phyloP scores from a whole-genome alignment of 2,113 vertebrate genomes.

The Hemichromis elongatus region DNA sequence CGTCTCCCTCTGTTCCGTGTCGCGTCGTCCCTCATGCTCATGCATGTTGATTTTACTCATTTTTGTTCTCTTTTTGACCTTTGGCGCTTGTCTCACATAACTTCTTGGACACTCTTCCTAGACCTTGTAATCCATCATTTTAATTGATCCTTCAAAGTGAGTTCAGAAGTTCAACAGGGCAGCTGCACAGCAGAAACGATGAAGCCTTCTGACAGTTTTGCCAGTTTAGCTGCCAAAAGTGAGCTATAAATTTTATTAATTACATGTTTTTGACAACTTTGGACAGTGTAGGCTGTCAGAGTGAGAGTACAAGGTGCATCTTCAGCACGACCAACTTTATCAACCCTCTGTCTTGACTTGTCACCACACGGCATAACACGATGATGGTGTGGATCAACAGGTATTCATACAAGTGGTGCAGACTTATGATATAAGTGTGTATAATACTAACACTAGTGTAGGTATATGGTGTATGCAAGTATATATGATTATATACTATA shows the following conservation, averaged over 20 bases:
- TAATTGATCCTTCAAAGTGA: not conserved
- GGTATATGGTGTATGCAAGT: no score
- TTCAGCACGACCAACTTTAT: not conserved
- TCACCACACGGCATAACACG: not conserved
- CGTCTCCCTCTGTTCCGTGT: no score
- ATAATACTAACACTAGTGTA: no score
- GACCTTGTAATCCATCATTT: not conserved
- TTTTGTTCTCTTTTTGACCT: not conserved
- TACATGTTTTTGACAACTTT: not conserved
- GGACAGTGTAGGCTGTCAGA: not conserved
- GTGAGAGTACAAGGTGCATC: not conserved
- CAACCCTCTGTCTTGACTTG: not conserved
- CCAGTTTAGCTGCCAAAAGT: not conserved
- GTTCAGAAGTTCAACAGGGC: not conserved
- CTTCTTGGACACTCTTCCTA: rapidly evolving
- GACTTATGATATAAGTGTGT: no score
- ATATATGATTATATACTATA: no score
- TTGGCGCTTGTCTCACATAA: not conserved
- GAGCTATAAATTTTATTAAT: not conserved
- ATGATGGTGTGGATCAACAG: rapidly evolving
- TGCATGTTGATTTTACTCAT: not conserved
- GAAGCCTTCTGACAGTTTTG: not conserved
- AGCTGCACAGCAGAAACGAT: not conserved
- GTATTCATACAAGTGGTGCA: no score
- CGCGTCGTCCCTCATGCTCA: no score